These are phyloP conservation scores for Chymomyza costata DNA, from an alignment of 1,140 invertebrate species.

Conservation along the genomic window DNA sequence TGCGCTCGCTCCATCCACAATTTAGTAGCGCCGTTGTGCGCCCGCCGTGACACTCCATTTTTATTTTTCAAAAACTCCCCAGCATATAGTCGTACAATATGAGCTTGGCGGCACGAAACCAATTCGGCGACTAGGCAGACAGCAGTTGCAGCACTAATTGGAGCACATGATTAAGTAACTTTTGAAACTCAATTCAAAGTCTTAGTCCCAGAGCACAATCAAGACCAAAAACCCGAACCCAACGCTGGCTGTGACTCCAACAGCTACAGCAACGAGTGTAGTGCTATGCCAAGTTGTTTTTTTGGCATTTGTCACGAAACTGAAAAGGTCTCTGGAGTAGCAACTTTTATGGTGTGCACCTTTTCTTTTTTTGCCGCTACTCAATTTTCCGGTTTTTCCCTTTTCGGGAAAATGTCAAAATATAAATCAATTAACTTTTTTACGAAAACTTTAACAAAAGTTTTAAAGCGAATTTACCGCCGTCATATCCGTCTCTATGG, in stretches of 20 bases:
- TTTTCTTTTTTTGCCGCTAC: conserved; percentile 33
- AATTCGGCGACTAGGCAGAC: conserved; percentile 26
- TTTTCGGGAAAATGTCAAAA: conserved; percentile 58
- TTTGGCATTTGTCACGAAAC: conserved; percentile 62
- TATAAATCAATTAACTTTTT: conserved; percentile 70
- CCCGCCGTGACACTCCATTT: conserved; percentile 68
- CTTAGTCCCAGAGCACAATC: conserved; percentile 29
- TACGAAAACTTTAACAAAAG: conserved; percentile 43
- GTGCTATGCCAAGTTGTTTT: too few species aligned
- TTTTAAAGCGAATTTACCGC: conserved; percentile 41
- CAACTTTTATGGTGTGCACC: conserved; percentile 44
- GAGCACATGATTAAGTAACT: conserved; percentile 71
- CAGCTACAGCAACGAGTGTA: too few species aligned
- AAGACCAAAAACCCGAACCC: conserved; percentile 3
- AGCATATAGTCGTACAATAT: conserved; percentile 36
- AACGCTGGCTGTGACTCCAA: conserved; percentile 15
- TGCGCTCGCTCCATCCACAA: not conserved
- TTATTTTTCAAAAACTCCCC: conserved; percentile 45
- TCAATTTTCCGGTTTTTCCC: conserved; percentile 7
- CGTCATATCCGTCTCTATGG: too few species aligned
- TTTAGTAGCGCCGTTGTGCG: conserved; percentile 16
- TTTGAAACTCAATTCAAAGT: conserved; percentile 34
- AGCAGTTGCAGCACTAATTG: conserved; percentile 50
- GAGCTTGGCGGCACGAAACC: conserved; percentile 58
- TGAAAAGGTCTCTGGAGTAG: conserved; percentile 56